Evolutionary conservation across 2,888 invertebrate species (phyloP), one percentile per base, ranked within the genome.

Genomic region (Zelleria hepariella): DNA sequence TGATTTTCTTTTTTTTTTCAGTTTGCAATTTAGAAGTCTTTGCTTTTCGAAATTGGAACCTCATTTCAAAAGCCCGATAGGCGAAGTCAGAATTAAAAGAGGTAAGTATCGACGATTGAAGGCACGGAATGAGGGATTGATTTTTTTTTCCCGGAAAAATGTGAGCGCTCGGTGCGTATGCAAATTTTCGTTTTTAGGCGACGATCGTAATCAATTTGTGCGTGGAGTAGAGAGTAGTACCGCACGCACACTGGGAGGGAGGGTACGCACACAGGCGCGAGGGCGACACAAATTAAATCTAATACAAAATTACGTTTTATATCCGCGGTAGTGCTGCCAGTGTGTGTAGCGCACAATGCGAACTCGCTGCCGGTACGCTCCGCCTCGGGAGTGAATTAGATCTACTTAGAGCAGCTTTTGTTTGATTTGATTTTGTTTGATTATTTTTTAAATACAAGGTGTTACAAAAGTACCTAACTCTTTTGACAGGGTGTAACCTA

Each of bases 281-380:
- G 77, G 75, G 74, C 71, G 77, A 74, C 74, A 77, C 87, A 86
- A 87, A 88, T 88, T 88, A 87, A 87, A 87, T 88, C 88, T 88
- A 87, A 87, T 87, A 88, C 87, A 86, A 87, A 88, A 87, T 87
- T 87, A 86, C 88, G 87, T 88, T 86, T 87, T 86, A 86, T 85
- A 85, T 86, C 85, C 79, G 69, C 79, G 69, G 79, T 83, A 80
- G 83, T 79, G 77, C 73, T 79, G 78, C 75, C 72, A 74, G 85
- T 84, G 86, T 85, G 86, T 80, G 83, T 80, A 74, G 78, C 73
- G 77, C 74, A 86, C 86, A 85, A 82, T 86, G 78, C 78, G 81
- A 84, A 73, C 77, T 78, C 77, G 78, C 77, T 76, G 67, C 65
- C 63, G 59, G 86, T 86, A 87, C 86, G 82, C 71, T 86, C 80